These are phyloP conservation scores for Priocnemis perturbator DNA, from an alignment of 2,888 invertebrate species.

Conservation along the genomic window DNA sequence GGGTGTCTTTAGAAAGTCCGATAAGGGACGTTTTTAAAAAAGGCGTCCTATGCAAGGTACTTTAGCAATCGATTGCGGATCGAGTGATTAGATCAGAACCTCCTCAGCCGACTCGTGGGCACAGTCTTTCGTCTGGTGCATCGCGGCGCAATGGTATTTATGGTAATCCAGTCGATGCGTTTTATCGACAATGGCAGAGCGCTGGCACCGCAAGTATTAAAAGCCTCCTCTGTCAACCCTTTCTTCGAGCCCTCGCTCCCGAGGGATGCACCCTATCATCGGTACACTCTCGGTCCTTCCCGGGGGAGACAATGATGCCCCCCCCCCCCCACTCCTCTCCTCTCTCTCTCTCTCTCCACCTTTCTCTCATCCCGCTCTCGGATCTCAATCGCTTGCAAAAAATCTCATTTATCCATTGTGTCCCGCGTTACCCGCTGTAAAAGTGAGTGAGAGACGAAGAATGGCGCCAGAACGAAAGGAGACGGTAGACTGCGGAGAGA, in stretches of 20 bases:
- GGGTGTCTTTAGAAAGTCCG: too few relatives aligned
- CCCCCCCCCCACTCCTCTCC: slow-evolving; percentile 38
- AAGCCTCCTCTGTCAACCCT: slow-evolving; percentile 72
- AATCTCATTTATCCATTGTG: slow-evolving; percentile 74
- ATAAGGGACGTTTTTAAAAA: too few relatives aligned
- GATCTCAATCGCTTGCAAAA: slow-evolving; percentile 73
- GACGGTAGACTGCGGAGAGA: slow-evolving; percentile 22
- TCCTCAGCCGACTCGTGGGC: too few relatives aligned
- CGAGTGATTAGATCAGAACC: too few relatives aligned
- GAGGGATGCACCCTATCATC: slow-evolving; percentile 73
- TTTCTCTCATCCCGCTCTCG: slow-evolving; percentile 52
- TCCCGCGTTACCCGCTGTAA: slow-evolving; percentile 57
- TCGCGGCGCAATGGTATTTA: slow-evolving; percentile 55
- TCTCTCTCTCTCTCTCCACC: slow-evolving; percentile 40
- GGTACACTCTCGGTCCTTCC: slow-evolving; percentile 66
- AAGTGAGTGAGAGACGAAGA: slow-evolving; percentile 19
- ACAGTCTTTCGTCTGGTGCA: not conserved
- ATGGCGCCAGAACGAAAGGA: slow-evolving; percentile 10
- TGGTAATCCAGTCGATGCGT: slow-evolving; percentile 69
- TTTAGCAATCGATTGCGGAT: too few relatives aligned
- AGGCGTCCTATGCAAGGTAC: too few relatives aligned
- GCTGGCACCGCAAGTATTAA: slow-evolving; percentile 69
- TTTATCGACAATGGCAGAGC: slow-evolving; percentile 68
- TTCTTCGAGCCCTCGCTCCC: slow-evolving; percentile 64
- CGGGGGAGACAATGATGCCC: slow-evolving; percentile 69